These are phyloP conservation scores for Eupithecia subfuscata DNA, from an alignment of 2,888 invertebrate genomes.

Conservation along the genomic window DNA sequence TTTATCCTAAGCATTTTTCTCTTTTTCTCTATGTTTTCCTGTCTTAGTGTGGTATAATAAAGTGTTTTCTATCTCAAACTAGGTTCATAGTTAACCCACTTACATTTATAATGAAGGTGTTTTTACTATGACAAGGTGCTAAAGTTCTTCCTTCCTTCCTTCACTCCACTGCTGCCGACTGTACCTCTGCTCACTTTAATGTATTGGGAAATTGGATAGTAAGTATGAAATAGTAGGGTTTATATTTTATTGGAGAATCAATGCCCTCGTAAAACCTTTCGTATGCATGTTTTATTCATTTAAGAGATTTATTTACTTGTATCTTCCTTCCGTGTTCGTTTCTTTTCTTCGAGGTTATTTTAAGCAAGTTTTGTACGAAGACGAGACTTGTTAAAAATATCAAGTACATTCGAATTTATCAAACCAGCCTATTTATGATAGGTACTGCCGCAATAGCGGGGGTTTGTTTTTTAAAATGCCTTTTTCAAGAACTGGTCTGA, in stretches of 20 bases:
- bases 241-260: conserved; percentile 8
- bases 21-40: no score
- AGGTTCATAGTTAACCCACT: background rate
- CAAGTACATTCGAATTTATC: background rate
- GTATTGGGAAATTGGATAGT: background rate
- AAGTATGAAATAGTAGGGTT: background rate
- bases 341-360: background rate
- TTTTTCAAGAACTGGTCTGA: no score
- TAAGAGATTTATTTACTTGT: background rate
- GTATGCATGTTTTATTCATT: background rate
- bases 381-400: background rate
- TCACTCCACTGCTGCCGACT: background rate
- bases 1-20: no score
- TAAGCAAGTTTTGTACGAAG: background rate
- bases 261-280: conserved; percentile 4
- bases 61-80: background rate
- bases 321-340: background rate
- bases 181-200: background rate
- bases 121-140: no score
- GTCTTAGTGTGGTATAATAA: no score
- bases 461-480: no score
- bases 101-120: background rate
- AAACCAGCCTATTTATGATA: no score
- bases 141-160: background rate
- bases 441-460: no score